A percentile compares a stretch with the other conserved stretches of the same genome.
These are phyloP conservation scores for Euura lappo DNA, from an alignment of 1,140 invertebrate species.

Conservation along the genomic window DNA sequence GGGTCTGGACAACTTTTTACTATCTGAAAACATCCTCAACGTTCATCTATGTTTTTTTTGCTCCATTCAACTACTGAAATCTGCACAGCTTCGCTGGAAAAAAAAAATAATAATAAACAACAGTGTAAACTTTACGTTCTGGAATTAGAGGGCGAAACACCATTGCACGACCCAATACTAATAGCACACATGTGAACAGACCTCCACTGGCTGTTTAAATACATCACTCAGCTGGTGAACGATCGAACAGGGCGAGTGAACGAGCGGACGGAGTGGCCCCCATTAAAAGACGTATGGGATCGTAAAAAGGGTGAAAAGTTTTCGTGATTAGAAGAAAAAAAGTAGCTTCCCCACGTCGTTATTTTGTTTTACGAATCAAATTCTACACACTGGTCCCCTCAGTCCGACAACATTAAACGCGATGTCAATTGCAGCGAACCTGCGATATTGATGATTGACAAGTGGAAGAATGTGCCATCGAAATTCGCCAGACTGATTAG, in stretches of 20 bases:
- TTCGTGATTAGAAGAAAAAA: neutral
- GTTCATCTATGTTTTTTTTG: neutral
- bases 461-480: no score
- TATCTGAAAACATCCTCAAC: neutral
- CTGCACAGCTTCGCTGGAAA: no score
- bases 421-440: no score
- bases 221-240: neutral
- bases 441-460: no score
- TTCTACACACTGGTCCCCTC: no score
- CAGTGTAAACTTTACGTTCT: neutral
- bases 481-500: no score
- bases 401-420: no score
- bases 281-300: slow-evolving; percentile 5
- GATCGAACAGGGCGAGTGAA: neutral
- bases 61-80: neutral
- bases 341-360: no score
- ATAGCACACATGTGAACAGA: neutral
- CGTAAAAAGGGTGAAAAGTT: neutral
- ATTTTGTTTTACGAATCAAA: no score
- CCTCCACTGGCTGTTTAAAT: neutral
- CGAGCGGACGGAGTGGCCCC: neutral
- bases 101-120: neutral
- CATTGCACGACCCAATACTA: neutral
- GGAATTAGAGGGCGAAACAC: neutral
- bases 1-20: neutral